Percentiles rank a stretch among this genome's conserved stretches.
Evolutionary conservation across 2,113 vertebrate genomes (phyloP).

Genomic region (Montifringilla adamsi): DNA sequence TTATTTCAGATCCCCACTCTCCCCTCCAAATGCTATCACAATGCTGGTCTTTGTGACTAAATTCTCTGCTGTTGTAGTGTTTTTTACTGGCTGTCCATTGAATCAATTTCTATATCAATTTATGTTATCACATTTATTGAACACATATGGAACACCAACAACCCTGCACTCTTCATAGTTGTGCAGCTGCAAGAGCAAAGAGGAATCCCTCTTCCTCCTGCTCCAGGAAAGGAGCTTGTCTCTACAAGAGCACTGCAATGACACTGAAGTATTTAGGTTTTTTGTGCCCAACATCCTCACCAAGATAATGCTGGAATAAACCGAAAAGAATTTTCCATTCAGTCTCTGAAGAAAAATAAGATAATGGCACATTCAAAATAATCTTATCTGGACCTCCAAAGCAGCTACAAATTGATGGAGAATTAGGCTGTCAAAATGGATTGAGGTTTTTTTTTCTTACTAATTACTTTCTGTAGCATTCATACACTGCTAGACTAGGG

Average conservation of each 20-base stretch:
- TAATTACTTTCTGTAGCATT: background rate
- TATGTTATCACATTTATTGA: background rate
- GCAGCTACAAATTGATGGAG: background rate
- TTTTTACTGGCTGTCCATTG: background rate
- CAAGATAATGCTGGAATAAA: background rate
- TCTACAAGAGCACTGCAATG: background rate
- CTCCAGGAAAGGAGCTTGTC: background rate
- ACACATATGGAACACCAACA: fast-evolving
- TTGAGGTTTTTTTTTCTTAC: background rate
- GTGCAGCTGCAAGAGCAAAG: background rate
- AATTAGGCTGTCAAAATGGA: background rate
- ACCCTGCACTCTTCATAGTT: fast-evolving
- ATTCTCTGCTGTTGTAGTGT: background rate
- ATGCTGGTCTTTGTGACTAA: background rate
- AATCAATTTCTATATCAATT: background rate
- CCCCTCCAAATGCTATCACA: background rate
- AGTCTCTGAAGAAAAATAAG: background rate
- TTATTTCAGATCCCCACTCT: background rate
- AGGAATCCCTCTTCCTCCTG: background rate
- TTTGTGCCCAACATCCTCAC: background rate
- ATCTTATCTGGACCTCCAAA: background rate
- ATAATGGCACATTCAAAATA: background rate
- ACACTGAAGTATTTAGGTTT: background rate
- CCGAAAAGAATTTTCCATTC: background rate
- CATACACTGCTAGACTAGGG: background rate